Evolutionary conservation across 2,888 invertebrate species (phyloP).

Genomic region (Drosophila falleni): DNA sequence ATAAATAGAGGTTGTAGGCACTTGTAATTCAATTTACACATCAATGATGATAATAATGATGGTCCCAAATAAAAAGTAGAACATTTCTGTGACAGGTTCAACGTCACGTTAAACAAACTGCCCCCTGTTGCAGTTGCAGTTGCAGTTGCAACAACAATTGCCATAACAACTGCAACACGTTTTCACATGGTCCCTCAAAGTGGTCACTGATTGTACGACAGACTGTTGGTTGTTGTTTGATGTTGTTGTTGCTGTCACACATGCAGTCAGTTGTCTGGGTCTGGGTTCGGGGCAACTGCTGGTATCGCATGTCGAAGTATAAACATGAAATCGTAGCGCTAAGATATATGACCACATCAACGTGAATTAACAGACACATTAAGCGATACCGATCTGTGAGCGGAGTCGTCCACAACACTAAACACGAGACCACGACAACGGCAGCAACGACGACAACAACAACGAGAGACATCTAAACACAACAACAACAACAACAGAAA

Average conservation of each 20-base stretch:
- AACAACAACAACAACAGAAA: slow-evolving; percentile 12
- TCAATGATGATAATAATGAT: slow-evolving; percentile 20
- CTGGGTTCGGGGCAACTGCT: slow-evolving; percentile 30
- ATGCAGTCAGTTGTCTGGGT: slow-evolving; percentile 39
- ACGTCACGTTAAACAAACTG: slow-evolving; percentile 61
- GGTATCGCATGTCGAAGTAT: slow-evolving; percentile 63
- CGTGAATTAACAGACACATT: slow-evolving; percentile 81
- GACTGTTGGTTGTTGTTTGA: not conserved
- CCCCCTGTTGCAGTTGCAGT: slow-evolving; percentile 26
- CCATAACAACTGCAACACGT: slow-evolving; percentile 58
- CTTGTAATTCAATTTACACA: slow-evolving; percentile 58
- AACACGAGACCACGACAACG: slow-evolving; percentile 60
- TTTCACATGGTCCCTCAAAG: slow-evolving; percentile 62
- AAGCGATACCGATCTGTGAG: slow-evolving; percentile 75
- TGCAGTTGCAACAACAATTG: slow-evolving; percentile 32
- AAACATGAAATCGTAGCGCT: slow-evolving; percentile 73
- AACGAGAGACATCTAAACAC: slow-evolving; percentile 14
- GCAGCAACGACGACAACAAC: no score
- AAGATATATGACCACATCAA: slow-evolving; percentile 81
- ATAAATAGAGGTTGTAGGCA: slow-evolving; percentile 20
- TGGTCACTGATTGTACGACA: slow-evolving; percentile 29
- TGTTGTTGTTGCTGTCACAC: slow-evolving; percentile 39
- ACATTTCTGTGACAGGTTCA: slow-evolving; percentile 63
- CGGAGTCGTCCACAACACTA: slow-evolving; percentile 45
- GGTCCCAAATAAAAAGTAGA: slow-evolving; percentile 18